A percentile compares a stretch with the other conserved stretches of the same genome.
These are phyloP conservation scores for Otolemur crassicaudatus DNA, from an alignment of 2,797 vertebrate species.

Conservation along the genomic window DNA sequence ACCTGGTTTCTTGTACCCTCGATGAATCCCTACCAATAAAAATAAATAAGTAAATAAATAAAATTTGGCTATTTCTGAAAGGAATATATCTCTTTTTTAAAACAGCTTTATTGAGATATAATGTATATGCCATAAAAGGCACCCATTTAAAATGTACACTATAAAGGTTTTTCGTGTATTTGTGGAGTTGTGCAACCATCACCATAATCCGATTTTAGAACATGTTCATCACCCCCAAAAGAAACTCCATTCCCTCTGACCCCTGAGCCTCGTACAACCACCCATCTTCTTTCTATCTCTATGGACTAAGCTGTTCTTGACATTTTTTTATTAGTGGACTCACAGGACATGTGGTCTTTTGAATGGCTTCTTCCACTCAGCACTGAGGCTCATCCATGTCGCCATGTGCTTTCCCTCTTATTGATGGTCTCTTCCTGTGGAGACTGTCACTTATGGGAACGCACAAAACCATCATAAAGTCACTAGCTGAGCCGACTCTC, in stretches of 20 bases:
- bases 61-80: neutral
- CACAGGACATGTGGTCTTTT: fast-evolving
- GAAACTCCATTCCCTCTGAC: neutral
- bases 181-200: neutral
- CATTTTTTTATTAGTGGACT: neutral
- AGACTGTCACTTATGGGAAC: fast-evolving
- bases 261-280: neutral
- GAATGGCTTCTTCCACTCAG: neutral
- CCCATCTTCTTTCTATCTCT: neutral
- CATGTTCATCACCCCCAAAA: neutral
- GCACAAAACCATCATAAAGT: neutral
- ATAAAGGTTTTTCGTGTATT: neutral
- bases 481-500: fast-evolving
- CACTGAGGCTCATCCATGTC: neutral
- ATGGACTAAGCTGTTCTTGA: neutral
- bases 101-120: neutral
- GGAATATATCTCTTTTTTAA: neutral
- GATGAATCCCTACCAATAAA: no score
- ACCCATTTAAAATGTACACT: neutral
- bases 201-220: neutral
- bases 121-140: neutral
- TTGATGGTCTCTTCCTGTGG: neutral
- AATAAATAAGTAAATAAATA: no score
- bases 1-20: no score
- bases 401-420: neutral